Evolutionary conservation across 2,113 vertebrate species (phyloP).

Genomic region (Perca fluviatilis): DNA sequence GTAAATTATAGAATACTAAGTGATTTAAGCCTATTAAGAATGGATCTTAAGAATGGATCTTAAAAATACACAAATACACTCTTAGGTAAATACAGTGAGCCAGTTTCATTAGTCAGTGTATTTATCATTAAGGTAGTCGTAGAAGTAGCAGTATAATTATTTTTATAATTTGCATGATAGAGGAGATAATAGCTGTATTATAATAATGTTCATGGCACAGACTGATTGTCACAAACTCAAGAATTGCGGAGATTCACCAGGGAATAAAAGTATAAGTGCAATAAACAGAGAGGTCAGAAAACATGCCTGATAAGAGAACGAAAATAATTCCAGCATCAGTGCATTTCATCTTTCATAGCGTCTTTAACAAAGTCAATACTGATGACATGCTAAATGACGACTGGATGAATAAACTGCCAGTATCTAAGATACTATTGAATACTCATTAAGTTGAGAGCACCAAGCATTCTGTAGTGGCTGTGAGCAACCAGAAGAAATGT

Average conservation of each 20-base stretch:
- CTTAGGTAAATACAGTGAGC: neutral
- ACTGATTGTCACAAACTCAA: no score
- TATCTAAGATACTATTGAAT: neutral
- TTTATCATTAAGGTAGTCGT: neutral
- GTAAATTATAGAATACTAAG: neutral
- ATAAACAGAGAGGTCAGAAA: no score
- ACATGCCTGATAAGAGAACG: neutral
- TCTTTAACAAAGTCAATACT: neutral
- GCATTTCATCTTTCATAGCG: neutral
- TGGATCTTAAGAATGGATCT: neutral
- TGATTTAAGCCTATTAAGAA: neutral
- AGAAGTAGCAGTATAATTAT: neutral
- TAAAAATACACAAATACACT: neutral
- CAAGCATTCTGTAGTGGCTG: neutral
- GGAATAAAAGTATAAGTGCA: no score
- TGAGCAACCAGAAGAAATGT: neutral
- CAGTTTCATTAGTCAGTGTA: neutral
- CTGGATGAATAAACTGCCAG: neutral
- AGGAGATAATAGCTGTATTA: neutral
- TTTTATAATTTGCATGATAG: neutral
- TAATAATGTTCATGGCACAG: neutral
- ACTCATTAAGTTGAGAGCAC: neutral
- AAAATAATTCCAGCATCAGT: neutral
- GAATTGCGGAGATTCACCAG: no score
- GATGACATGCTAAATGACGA: slow-evolving; percentile 2